Base-by-base conservation (phyloP, 2,888 invertebrate species). In the Amiota minor region DNA sequence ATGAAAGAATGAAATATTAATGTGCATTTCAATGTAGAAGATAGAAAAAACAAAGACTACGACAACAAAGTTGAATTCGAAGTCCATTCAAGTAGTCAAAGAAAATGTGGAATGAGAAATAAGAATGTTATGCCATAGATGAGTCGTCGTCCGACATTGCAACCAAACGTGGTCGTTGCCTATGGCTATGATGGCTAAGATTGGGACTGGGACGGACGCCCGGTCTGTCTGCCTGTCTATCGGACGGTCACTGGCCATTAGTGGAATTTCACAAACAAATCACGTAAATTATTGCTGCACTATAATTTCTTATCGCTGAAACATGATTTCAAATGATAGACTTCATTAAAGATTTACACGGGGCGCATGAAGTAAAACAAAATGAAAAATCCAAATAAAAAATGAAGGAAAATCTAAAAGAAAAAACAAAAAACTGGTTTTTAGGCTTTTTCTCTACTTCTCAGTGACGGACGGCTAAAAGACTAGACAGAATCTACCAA, bases 281-380 rank as follows among this genome's bases (percentile, higher is more conserved):
- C 86, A 83, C 83, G 83, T 83, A 85, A 83, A 83, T 83, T 86
- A 83, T 86, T 85, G 76, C 79, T 59, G 77, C 76, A 78, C 76
- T 86, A 86, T 83, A 85, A 86, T 83, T 86, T 80, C 86, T 86
- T 83, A 83, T 83, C 83, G 82, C 78, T 49, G 69, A 62, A 78
- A 85, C 85, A 83, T 83, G 83, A 83, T 83, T 86, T 86, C 80
- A 76, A 85, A 83, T 83, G 83, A 86, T 86, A 85, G 83, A 83
- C 86, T 67, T 67, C 67, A 67, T 67, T 67, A 67, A 67, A 67
- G 67, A 67, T 67, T 67, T 67, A 67, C 67, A 45, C 67, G 67
- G 50, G 62, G 67, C 49, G 16, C 64, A n/a, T 46, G 64, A 23
- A 61, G 23, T 14, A n/a, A 23, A 10, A 61, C 61, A 11, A 10